Conservation (phyloP, 1,140 invertebrate genomes). For the Macrocentrus cingulum region DNA sequence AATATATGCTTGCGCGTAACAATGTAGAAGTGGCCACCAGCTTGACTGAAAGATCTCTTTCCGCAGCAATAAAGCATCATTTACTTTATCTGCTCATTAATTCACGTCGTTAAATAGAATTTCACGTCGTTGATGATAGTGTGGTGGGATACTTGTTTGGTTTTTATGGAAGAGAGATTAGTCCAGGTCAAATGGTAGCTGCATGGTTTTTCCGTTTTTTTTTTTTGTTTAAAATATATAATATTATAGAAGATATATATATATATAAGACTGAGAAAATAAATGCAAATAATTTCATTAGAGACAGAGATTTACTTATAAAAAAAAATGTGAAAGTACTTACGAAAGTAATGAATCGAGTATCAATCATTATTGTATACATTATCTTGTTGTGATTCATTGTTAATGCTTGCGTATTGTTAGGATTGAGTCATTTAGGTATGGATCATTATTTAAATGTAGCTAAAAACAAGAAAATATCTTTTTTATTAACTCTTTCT, state of each 20-base stretch:
- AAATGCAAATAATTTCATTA: not conserved
- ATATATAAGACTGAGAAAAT: not conserved
- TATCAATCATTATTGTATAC: conserved; percentile 58
- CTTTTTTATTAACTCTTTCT: conserved; percentile 49
- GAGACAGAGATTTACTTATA: not conserved
- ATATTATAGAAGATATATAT: conserved; percentile 13
- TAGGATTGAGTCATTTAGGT: conserved; percentile 62
- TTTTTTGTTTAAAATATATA: too few species aligned
- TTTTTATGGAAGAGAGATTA: conserved; percentile 44
- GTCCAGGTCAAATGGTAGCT: conserved; percentile 51
- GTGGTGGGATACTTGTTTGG: conserved; percentile 6
- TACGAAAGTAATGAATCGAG: conserved; percentile 44
- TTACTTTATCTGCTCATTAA: conserved; percentile 1
- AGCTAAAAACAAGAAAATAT: conserved; percentile 43
- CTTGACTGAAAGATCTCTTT: conserved; percentile 51
- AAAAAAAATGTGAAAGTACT: conserved; percentile 11
- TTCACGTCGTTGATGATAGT: conserved; percentile 5
- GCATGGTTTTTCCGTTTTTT: too few species aligned
- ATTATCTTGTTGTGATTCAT: conserved; percentile 61
- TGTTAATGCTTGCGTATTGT: conserved; percentile 62
- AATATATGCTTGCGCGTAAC: conserved; percentile 56
- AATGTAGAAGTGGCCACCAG: conserved; percentile 48
- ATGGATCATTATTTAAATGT: conserved; percentile 59
- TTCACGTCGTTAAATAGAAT: not conserved
- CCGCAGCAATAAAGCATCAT: conserved; percentile 26